Evolutionary conservation across 53 echinoderm and acorn worm species (phyloP).

Genomic region (Glandiceps talaboti): DNA sequence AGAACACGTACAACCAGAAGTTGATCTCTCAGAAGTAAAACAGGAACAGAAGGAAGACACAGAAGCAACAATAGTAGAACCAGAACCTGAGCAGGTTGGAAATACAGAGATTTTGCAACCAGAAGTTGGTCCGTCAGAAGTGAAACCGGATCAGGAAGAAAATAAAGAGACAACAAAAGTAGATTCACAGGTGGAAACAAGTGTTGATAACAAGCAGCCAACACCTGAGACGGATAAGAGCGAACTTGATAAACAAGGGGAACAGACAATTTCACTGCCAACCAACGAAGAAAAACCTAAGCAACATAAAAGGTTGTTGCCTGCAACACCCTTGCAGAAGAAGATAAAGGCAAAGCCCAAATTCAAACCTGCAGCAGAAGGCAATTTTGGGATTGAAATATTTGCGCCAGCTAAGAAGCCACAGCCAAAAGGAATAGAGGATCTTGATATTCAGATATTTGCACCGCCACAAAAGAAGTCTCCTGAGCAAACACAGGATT

Average conservation of each 20-base stretch:
- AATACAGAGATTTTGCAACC: no score
- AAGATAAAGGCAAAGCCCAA: not conserved
- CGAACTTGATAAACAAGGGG: not conserved
- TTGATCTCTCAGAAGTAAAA: not conserved
- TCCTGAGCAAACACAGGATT: no score
- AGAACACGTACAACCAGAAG: not conserved
- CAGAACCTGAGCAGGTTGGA: not conserved
- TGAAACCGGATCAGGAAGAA: no score
- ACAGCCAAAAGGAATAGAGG: no score
- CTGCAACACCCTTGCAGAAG: not conserved
- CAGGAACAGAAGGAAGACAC: not conserved
- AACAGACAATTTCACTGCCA: not conserved
- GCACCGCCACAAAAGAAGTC: no score
- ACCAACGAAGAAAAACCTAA: not conserved
- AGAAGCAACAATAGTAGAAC: not conserved
- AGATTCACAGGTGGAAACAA: no score
- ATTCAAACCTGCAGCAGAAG: not conserved
- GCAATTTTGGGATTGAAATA: not conserved
- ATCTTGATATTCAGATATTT: no score
- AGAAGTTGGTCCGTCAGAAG: no score
- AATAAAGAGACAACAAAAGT: no score
- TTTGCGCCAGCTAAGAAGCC: no score
- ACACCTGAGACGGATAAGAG: no score
- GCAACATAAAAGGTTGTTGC: not conserved
- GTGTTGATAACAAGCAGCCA: no score